Evolutionary conservation across 2,113 vertebrate genomes (phyloP).

Genomic region (Festucalex cinctus): DNA sequence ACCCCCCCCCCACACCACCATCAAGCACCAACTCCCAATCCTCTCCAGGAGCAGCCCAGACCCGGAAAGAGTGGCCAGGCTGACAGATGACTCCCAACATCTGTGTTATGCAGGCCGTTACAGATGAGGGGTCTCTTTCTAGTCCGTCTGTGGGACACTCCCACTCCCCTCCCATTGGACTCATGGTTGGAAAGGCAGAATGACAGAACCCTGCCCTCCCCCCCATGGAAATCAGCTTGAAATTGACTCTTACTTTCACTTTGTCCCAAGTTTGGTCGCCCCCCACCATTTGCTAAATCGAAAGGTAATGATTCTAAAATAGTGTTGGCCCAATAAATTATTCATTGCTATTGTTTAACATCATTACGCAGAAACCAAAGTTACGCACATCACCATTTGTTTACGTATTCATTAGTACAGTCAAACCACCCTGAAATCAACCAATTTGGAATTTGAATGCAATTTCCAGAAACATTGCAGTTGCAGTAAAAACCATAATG

Average conservation of each 20-base stretch:
- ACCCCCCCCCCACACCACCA: slow-evolving; percentile 76
- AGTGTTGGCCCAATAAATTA: slow-evolving; percentile 24
- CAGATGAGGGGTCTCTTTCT: slow-evolving; percentile 85
- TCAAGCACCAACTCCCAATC: slow-evolving; percentile 69
- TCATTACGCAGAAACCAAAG: neutral
- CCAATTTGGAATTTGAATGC: too few species aligned
- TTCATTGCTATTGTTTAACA: slow-evolving; percentile 14
- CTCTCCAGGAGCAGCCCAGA: slow-evolving; percentile 81
- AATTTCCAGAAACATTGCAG: too few species aligned
- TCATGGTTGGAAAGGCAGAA: slow-evolving; percentile 43
- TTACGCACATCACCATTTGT: neutral
- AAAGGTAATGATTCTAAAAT: slow-evolving; percentile 59
- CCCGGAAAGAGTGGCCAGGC: slow-evolving; percentile 92
- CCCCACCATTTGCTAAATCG: slow-evolving; percentile 46
- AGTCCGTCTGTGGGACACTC: slow-evolving; percentile 62
- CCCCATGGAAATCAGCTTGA: slow-evolving; percentile 70
- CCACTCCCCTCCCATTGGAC: slow-evolving; percentile 63
- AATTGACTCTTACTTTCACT: slow-evolving; percentile 62
- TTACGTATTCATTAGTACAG: too few species aligned
- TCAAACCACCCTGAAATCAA: too few species aligned
- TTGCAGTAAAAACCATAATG: too few species aligned
- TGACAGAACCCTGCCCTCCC: slow-evolving; percentile 48
- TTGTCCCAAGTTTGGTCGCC: slow-evolving; percentile 54
- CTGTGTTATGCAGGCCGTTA: slow-evolving; percentile 96
- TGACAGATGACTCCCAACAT: slow-evolving; percentile 99